These are phyloP conservation scores for Apodemus sylvaticus DNA, from an alignment of 2,113 vertebrate species.

Conservation along the genomic window DNA sequence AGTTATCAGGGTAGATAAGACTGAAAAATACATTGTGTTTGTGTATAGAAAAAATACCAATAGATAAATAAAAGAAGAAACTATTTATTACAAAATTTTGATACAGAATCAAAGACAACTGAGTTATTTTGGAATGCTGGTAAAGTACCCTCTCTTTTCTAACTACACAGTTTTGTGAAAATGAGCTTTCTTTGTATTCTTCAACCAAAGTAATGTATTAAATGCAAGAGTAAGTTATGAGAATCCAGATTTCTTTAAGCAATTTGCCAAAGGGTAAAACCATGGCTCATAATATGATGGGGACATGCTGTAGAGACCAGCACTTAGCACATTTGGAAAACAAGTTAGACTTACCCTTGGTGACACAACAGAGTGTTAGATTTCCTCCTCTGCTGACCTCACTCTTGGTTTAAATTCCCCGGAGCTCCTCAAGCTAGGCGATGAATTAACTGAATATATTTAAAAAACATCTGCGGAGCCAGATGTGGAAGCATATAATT, in stretches of 20 bases:
- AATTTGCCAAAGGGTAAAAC: constrained; percentile 27
- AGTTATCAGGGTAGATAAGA: not conserved
- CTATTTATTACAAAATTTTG: not conserved
- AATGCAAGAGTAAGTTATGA: not conserved
- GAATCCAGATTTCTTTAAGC: not conserved
- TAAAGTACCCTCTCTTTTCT: not conserved
- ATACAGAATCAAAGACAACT: not conserved
- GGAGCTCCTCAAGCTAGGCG: not conserved
- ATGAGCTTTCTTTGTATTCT: constrained; percentile 15
- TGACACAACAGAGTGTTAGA: not conserved
- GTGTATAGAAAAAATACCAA: not conserved
- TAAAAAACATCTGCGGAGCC: not conserved
- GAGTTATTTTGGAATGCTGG: not conserved
- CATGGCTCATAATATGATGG: not conserved
- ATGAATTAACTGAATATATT: not conserved
- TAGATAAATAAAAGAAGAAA: not conserved
- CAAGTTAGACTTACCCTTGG: not conserved
- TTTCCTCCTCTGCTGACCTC: not conserved
- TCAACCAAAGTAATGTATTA: not conserved
- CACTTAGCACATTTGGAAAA: not conserved
- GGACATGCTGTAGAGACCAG: not conserved
- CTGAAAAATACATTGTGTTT: too few relatives aligned
- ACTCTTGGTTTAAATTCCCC: not conserved
- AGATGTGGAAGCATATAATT: not conserved
- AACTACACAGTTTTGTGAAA: constrained; percentile 20